A percentile compares a stretch with the other conserved stretches of the same genome.
phyloP scores from a whole-genome alignment of 2,888 invertebrate genomes.

The Caenorhabditis zanzibari region DNA sequence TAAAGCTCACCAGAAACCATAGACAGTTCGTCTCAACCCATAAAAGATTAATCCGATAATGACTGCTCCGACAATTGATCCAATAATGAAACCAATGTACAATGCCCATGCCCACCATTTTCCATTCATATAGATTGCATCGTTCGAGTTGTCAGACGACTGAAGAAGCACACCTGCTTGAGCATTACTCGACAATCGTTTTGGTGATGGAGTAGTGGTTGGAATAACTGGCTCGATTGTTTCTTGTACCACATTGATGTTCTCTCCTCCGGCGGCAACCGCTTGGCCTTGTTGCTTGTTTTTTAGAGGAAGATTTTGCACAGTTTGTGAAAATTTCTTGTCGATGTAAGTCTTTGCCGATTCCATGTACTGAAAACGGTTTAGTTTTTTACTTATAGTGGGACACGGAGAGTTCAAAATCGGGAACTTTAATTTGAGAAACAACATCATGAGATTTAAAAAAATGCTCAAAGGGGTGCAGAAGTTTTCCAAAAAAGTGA shows the following conservation, averaged over 20 bases:
- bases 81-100: slow-evolving; percentile 47
- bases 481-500: too few species aligned
- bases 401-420: background rate
- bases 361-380: background rate
- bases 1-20: slow-evolving; percentile 52
- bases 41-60: slow-evolving; percentile 37
- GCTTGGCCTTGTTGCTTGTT: background rate
- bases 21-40: slow-evolving; percentile 50
- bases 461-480: too few species aligned
- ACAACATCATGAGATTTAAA: background rate
- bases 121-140: slow-evolving; percentile 27
- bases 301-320: background rate
- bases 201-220: slow-evolving; percentile 29
- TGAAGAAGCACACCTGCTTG: background rate
- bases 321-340: background rate
- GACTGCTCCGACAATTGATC: slow-evolving; percentile 21
- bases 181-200: background rate
- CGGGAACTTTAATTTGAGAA: background rate
- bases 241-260: too few species aligned
- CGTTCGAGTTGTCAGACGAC: slow-evolving; percentile 6
- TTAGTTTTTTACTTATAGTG: background rate
- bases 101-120: slow-evolving; percentile 63
- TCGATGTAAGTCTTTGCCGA: slow-evolving; percentile 1
- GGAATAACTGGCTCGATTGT: background rate
- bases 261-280: background rate